Base-by-base conservation (phyloP, 1,140 invertebrate genomes). In the Ptiloglossa arizonensis region DNA sequence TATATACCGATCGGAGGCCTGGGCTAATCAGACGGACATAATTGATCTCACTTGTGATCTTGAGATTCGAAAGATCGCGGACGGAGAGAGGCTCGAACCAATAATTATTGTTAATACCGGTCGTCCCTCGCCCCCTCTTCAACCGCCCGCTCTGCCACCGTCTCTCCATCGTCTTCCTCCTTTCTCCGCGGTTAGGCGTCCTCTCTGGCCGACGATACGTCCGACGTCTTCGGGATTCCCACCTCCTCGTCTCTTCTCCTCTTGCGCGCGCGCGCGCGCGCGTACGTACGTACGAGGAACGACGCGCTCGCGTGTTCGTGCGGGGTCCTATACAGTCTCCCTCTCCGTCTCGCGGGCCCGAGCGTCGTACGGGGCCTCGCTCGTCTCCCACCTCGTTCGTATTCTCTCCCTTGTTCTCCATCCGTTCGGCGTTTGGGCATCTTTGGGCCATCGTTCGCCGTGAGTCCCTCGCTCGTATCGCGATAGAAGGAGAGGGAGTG, bases 41-140 rank as follows among this genome's bases (percentile, higher is more conserved):
- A 92, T 92, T 92, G 91, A 92, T 92, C 91, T 92, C 89, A 91
- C 91, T 91, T 90, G 91, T 90, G 91, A 92, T 92, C 90, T 92
- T 86, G 89, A 92, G 89, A 92, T 92, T 92, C 90, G 90, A 92
- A 91, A 90, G 90, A 92, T 91, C 90, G 87, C 85, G 89, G 86
- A 90, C 86, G 87, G 79, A 87, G 87, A 89, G 89, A 90, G 90
- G 89, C 87, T 91, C 91, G 90, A 92, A 92, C 91, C 91, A 92
- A 92, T 92, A 92, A 92, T 92, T 92, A 92, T 91, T 91, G 89
- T 92, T 92, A 92, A 92, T 92, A 91, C 86, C 87, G 86, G 87
- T 78, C 88, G 87, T 79, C 86, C 71, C 79, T 60, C 64, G 41
- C 74, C 74, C n/a, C n/a, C n/a, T n/a, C 82, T 64, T 81, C 75